Conservation (phyloP, 2,888 invertebrate species). For the Eupeodes latifasciatus region DNA sequence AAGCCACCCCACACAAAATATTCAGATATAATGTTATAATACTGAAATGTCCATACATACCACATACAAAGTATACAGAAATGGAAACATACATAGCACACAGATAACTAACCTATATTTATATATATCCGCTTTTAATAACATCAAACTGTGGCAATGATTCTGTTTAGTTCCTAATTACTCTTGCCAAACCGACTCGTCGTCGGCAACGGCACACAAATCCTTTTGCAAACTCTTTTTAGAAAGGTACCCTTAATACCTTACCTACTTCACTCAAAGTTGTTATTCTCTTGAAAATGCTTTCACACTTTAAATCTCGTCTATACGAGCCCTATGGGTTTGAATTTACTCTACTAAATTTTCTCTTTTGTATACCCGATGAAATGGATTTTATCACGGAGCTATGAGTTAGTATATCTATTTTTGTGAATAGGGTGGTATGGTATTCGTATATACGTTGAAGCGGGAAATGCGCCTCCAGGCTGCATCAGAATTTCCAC, state of each 20-base stretch:
- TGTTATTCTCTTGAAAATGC: conserved; percentile 47
- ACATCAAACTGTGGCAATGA: conserved; percentile 46
- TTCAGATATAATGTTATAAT: no score
- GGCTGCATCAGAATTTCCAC: conserved; percentile 47
- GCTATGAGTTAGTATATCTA: not conserved
- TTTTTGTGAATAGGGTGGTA: not conserved
- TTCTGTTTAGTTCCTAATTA: conserved; percentile 56
- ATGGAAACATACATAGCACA: no score
- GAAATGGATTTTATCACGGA: conserved; percentile 19
- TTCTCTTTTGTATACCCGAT: conserved; percentile 11
- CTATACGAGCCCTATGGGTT: conserved; percentile 4
- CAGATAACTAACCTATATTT: no score
- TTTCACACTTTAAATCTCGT: conserved; percentile 48
- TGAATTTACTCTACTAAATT: conserved; percentile 16
- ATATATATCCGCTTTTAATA: conserved; percentile 37
- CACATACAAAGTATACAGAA: no score
- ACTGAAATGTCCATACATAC: no score
- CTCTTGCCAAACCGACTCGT: conserved; percentile 18
- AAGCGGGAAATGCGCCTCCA: conserved; percentile 40
- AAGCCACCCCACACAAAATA: no score
- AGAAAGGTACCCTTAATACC: no score
- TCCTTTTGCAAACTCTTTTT: conserved; percentile 33
- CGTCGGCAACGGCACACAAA: conserved; percentile 39
- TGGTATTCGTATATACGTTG: not conserved
- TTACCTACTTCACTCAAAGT: conserved; percentile 31